Base-by-base conservation (phyloP, 2,888 invertebrate genomes). In the Miltochrista miniata region DNA sequence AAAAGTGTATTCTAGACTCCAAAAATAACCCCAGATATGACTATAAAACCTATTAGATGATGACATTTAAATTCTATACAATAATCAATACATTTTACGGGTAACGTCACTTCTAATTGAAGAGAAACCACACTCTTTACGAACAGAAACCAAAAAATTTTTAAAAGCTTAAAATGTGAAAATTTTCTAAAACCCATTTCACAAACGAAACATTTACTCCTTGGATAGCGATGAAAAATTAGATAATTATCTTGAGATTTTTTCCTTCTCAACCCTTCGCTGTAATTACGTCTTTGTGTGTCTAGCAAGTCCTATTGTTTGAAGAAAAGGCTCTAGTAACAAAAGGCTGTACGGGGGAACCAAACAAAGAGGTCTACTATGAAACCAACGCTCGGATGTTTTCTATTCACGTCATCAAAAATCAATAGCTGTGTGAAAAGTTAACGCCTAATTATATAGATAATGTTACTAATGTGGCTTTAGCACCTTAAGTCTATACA, bases 361-460 rank as follows among this genome's bases (percentile, higher is more conserved):
- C 78, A 85, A 86, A 90, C 90, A 90, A 90, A 87, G 85, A 86
- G 67, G 87, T 85, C 89, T 87, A 81, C 80, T 79, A 76, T 71
- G 77, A 76, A 85, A 80, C 79, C 70, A 68, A 72, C 69, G 71
- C 72, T 59, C 54, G 69, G 65, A 66, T 72, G 73, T 75, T 79
- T 77, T 76, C 76, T 68, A 78, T 79, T 79, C 76, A 74, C 63
- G 68, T 73, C 78, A 76, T 79, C 68, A 72, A 72, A 72, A 79
- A 81, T 81, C 81, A 62, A 81, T 81, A 61, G 50, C 49, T 51
- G 48, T 59, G 58, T 61, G 56, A 45, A 56, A 57, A 52, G 52
- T 49, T 43, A 39, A 62, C 52, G 40, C 51, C 56, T 61, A 61
- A 64, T 65, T 56, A 59, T 37, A 31, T 8, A 35, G 50, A 39